phyloP scores from a whole-genome alignment of 2,888 invertebrate species.

The Sturmia bella region DNA sequence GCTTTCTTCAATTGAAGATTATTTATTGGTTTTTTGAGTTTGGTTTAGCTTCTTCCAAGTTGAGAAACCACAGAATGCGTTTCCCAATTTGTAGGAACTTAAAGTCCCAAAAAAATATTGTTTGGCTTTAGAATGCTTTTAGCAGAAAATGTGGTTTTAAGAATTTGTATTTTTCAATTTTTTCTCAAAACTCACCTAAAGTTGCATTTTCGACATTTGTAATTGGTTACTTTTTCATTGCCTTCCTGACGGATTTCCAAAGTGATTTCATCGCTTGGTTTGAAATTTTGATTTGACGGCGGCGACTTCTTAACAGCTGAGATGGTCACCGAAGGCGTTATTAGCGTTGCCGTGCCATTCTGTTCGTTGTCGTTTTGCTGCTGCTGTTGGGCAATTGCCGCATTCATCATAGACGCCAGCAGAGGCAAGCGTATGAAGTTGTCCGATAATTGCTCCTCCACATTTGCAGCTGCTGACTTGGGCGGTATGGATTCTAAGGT shows the following conservation, averaged over 20 bases:
- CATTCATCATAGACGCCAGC: constrained; percentile 79
- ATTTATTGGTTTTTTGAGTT: no score
- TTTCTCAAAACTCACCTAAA: constrained; percentile 87
- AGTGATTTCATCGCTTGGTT: constrained; percentile 84
- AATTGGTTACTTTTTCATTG: constrained; percentile 87
- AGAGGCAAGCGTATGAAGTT: constrained; percentile 77
- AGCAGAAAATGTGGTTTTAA: no score
- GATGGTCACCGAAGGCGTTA: constrained; percentile 79
- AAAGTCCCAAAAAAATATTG: no score
- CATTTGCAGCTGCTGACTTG: constrained; percentile 46
- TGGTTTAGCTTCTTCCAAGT: no score
- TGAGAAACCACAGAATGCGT: no score
- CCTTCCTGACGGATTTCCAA: constrained; percentile 82
- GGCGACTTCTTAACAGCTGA: constrained; percentile 81
- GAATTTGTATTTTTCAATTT: no score
- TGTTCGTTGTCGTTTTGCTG: constrained; percentile 76
- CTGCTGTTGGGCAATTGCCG: constrained; percentile 78
- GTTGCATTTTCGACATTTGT: constrained; percentile 95
- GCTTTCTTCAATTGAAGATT: no score
- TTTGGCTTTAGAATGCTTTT: no score
- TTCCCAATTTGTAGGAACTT: no score
- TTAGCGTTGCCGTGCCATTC: constrained; percentile 74
- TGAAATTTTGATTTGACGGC: constrained; percentile 82
- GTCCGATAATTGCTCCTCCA: constrained; percentile 73
- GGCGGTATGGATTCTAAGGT: constrained; percentile 76